Percentiles rank a stretch among this genome's conserved stretches.
These are phyloP conservation scores for Malurus splendens DNA, from an alignment of 2,797 vertebrate species.

Conservation along the genomic window DNA sequence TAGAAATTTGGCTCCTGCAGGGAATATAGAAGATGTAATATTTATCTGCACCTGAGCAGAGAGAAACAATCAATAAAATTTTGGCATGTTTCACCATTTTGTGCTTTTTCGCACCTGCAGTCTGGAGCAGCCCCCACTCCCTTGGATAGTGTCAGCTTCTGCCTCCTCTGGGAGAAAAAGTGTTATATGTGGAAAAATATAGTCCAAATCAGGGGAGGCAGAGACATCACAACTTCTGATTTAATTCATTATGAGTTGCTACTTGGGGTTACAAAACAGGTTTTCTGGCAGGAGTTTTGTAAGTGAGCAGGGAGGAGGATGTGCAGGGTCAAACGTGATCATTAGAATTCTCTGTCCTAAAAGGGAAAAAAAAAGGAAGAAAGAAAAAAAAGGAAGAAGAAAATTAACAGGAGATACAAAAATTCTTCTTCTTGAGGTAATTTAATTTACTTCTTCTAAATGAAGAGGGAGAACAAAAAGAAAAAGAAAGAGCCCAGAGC, in stretches of 20 bases:
- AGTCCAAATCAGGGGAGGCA: background rate
- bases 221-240: background rate
- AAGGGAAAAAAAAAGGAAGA: accelerated
- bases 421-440: conserved; percentile 7
- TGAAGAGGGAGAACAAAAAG: accelerated
- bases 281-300: conserved; percentile 4
- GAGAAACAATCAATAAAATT: background rate
- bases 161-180: background rate
- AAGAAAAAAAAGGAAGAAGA: background rate
- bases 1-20: background rate
- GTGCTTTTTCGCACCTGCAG: background rate
- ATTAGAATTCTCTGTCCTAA: background rate
- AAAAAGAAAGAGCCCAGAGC: background rate
- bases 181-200: background rate
- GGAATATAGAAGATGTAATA: background rate
- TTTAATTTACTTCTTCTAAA: conserved; percentile 9
- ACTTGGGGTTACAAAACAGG: background rate
- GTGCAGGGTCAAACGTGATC: background rate
- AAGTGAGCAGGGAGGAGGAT: conserved; percentile 26
- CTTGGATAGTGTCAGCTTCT: background rate
- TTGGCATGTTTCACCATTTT: background rate
- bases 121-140: background rate
- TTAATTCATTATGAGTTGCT: background rate
- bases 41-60: background rate
- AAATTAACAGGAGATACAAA: conserved; percentile 47